phyloP scores from a whole-genome alignment of 2,113 vertebrate genomes.

The Phalacrocorax carbo region DNA sequence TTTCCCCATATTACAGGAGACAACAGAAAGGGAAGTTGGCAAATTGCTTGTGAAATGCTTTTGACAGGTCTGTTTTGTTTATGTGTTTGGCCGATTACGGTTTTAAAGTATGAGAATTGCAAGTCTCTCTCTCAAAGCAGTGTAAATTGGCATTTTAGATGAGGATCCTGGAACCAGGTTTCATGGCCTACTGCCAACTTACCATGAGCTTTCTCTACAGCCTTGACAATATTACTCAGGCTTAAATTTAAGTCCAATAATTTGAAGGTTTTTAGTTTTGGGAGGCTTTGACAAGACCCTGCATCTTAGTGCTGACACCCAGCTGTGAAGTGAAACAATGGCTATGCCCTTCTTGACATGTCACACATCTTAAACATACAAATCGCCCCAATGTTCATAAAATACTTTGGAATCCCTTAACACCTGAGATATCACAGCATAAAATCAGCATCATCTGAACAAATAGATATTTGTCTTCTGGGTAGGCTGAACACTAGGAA shows the following conservation, averaged over 20 bases:
- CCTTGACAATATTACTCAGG: too few relatives aligned
- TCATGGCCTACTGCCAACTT: background rate
- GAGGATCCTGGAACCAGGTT: background rate
- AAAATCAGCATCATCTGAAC: background rate
- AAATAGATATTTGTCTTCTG: background rate
- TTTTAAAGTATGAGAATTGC: background rate
- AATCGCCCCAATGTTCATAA: background rate
- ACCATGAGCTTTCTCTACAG: background rate
- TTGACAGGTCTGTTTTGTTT: background rate
- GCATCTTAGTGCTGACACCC: background rate
- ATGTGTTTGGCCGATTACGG: background rate
- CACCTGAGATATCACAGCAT: background rate
- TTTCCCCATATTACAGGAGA: background rate
- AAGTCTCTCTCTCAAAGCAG: background rate
- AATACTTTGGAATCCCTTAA: background rate
- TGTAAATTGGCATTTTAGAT: background rate
- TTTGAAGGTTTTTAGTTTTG: background rate
- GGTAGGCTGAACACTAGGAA: background rate
- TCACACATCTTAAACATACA: background rate
- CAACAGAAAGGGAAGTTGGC: background rate
- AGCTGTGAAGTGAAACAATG: background rate
- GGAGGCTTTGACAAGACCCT: background rate
- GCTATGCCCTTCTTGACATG: background rate
- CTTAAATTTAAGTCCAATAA: background rate
- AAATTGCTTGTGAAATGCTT: background rate